Evolutionary conservation across 2,797 vertebrate genomes (phyloP).

Genomic region (Myotis findleyi): DNA sequence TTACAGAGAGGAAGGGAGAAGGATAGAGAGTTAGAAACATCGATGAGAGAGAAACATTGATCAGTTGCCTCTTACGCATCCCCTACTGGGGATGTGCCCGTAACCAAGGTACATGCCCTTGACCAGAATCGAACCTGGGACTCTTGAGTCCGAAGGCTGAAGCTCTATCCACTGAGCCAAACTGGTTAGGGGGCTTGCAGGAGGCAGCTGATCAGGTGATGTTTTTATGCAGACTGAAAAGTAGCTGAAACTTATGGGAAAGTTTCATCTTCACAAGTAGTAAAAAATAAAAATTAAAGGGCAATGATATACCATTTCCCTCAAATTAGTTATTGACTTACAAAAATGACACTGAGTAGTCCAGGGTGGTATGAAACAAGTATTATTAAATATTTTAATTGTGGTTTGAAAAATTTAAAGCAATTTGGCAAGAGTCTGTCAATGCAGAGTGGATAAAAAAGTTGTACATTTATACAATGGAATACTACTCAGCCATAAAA

Average conservation of each 20-base stretch:
- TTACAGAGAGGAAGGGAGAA: no score
- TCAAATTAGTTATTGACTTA: conserved; percentile 4
- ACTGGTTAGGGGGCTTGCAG: no score
- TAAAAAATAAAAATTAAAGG: background rate
- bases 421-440: background rate
- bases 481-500: background rate
- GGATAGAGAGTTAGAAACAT: no score
- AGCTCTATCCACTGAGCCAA: no score
- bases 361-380: background rate
- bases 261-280: background rate
- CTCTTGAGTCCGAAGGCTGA: no score
- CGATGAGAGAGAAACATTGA: no score
- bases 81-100: no score
- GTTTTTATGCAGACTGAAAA: background rate
- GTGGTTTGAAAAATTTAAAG: background rate
- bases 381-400: conserved; percentile 11
- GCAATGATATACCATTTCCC: background rate
- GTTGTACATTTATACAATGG: background rate
- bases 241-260: background rate
- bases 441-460: background rate
- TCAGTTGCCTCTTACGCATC: no score
- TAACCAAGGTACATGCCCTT: no score
- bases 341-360: background rate
- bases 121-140: no score
- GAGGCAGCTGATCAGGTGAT: no score